Percentiles rank a stretch among this genome's conserved stretches.
These are phyloP conservation scores for Struthidea cinerea DNA, from an alignment of 2,113 vertebrate species.

Conservation along the genomic window DNA sequence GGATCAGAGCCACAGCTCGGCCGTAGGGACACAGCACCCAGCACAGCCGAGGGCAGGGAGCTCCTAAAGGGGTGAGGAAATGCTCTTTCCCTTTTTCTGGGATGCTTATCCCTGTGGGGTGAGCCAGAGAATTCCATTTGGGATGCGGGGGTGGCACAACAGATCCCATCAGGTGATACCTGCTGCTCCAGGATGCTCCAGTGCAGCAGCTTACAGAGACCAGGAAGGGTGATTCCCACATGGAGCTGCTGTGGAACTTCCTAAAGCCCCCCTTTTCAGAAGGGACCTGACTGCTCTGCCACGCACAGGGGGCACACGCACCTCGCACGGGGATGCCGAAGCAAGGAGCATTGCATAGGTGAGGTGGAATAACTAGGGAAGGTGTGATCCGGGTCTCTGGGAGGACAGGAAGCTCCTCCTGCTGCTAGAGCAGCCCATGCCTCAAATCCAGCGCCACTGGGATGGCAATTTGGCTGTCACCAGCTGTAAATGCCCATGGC, in stretches of 20 bases:
- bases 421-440: background rate
- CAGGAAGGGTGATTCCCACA: background rate
- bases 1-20: background rate
- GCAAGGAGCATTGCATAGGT: fast-evolving
- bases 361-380: background rate
- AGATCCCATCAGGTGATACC: background rate
- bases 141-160: background rate
- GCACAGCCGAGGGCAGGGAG: background rate
- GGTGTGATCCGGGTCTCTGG: background rate
- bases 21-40: background rate
- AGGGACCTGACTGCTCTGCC: background rate
- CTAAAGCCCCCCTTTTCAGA: background rate
- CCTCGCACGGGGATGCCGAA: fast-evolving
- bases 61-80: background rate
- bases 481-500: background rate
- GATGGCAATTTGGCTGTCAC: background rate
- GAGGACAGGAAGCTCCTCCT: background rate
- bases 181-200: background rate
- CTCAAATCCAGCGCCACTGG: background rate
- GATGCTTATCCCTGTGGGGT: background rate
- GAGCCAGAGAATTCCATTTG: background rate
- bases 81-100: background rate
- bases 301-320: fast-evolving
- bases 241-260: background rate
- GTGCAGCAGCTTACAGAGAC: background rate